Base-by-base conservation (phyloP, 2,113 vertebrate genomes). In the Tyto alba region DNA sequence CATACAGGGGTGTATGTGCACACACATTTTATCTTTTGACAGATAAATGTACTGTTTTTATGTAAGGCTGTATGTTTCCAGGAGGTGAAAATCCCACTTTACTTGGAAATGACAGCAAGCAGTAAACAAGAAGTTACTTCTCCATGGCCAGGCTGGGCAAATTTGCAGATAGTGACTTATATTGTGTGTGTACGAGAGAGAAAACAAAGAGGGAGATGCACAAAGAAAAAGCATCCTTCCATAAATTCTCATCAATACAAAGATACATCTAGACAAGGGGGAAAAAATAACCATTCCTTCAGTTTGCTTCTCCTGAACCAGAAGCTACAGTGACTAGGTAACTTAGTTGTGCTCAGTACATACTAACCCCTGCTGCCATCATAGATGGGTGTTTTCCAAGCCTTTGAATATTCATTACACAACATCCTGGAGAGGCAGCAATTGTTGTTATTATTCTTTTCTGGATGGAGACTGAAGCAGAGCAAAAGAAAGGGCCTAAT, bases 401-500 rank as follows among this genome's bases (percentile, higher is more conserved):
- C 11, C 45, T 72, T 96, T 87, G 81, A 89, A 80, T 78, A 94
- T 76, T 72, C 62, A 62, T 87, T 90, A 87, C 45, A 85, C 88
- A 95, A 76, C 32, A 87, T 55, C 62, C 71, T 81, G 66, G 41
- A 72, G 53, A 95, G n/a, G 41, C 41, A 68, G 62, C 8, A 88
- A 66, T 75, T 88, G 55, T 62, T 90, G 27, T 66, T 90, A 41
- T 69, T 87, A 56, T 53, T 87, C 23, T 82, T 85, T 96, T 89
- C 73, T 91, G 50, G 48, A 57, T 75, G 47, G 47, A 82, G 67
- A 85, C 29, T 68, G 90, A 60, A 90, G 77, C 57, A 89, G 34
- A 82, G 66, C 2, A 5, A 95, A 95, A 95, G 41, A 95, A 93
- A 95, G 38, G 8, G 23, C 40, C 48, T 95, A 82, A 96, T 88